A percentile compares a stretch with the other conserved stretches of the same genome.
phyloP scores from a whole-genome alignment of 2,797 vertebrate species.

The Darevskia mixta region DNA sequence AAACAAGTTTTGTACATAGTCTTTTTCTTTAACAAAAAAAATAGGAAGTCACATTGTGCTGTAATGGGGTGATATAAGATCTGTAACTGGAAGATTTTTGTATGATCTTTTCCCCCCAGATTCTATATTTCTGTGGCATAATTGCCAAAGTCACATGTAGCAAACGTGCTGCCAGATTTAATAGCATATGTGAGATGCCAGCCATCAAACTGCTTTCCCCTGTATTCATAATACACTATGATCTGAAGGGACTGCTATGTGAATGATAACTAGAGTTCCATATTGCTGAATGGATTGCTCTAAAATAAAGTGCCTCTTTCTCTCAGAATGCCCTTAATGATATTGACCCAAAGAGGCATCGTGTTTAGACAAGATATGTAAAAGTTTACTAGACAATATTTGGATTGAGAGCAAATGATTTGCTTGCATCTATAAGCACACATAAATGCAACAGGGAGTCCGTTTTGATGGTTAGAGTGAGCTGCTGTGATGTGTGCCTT shows the following conservation, averaged over 20 bases:
- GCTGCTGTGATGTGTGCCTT: conserved; percentile 21
- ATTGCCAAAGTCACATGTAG: background rate
- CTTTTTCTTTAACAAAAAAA: background rate
- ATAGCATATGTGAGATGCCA: background rate
- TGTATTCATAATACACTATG: background rate
- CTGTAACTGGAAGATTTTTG: background rate
- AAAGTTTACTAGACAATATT: conserved; percentile 1
- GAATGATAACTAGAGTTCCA: background rate
- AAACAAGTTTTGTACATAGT: background rate
- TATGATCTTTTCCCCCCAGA: background rate
- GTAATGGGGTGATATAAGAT: background rate
- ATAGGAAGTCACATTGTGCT: background rate
- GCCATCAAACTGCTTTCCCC: background rate
- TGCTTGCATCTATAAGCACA: conserved; percentile 11
- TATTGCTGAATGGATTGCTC: background rate
- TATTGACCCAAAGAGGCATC: background rate
- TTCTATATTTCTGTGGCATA: background rate
- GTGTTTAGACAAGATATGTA: background rate
- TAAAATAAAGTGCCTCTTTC: background rate
- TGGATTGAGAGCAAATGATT: background rate
- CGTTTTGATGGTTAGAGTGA: conserved; percentile 21
- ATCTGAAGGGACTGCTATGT: background rate
- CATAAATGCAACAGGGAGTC: background rate
- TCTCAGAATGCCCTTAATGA: background rate
- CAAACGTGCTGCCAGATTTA: background rate